These are phyloP conservation scores for Prenolepis imparis DNA, from an alignment of 2,888 invertebrate genomes.

Conservation along the genomic window DNA sequence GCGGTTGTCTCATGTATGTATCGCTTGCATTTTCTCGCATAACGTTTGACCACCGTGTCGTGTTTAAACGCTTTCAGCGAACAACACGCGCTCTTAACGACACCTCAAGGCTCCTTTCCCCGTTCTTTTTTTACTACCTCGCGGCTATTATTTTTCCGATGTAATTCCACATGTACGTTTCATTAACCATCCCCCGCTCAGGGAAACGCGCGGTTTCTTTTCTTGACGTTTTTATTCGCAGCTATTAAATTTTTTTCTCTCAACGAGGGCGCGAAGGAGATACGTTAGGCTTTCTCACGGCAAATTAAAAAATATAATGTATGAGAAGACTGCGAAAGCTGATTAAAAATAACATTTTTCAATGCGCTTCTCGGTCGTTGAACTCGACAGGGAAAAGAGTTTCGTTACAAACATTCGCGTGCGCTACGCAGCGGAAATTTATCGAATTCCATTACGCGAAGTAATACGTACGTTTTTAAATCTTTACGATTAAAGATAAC, in stretches of 20 bases:
- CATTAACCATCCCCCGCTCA: conserved; percentile 35
- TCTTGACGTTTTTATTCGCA: conserved; percentile 33
- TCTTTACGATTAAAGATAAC: conserved; percentile 48
- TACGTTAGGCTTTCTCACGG: conserved; percentile 3
- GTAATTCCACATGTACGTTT: conserved; percentile 37
- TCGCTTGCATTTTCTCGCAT: conserved; percentile 60
- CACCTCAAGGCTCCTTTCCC: conserved; percentile 64
- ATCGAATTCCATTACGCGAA: conserved; percentile 47
- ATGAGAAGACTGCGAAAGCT: not conserved
- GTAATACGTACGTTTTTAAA: conserved; percentile 18
- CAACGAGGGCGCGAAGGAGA: conserved; percentile 8
- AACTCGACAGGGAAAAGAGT: conserved; percentile 18
- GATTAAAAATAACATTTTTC: conserved; percentile 32
- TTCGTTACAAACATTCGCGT: conserved; percentile 23
- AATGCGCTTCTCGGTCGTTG: conserved; percentile 21
- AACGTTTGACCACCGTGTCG: conserved; percentile 32
- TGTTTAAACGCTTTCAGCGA: conserved; percentile 61
- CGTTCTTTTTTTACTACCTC: not conserved
- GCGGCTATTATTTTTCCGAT: conserved; percentile 13
- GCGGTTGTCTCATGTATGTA: conserved; percentile 55
- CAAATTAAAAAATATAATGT: conserved; percentile 8
- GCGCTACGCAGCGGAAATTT: conserved; percentile 45
- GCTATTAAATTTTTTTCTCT: not conserved
- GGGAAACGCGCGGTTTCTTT: conserved; percentile 44
- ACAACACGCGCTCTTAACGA: conserved; percentile 61